A percentile compares a stretch with the other conserved stretches of the same genome.
These are phyloP conservation scores for Lanistes nyassanus DNA, from an alignment of 1,140 invertebrate species.

Conservation along the genomic window DNA sequence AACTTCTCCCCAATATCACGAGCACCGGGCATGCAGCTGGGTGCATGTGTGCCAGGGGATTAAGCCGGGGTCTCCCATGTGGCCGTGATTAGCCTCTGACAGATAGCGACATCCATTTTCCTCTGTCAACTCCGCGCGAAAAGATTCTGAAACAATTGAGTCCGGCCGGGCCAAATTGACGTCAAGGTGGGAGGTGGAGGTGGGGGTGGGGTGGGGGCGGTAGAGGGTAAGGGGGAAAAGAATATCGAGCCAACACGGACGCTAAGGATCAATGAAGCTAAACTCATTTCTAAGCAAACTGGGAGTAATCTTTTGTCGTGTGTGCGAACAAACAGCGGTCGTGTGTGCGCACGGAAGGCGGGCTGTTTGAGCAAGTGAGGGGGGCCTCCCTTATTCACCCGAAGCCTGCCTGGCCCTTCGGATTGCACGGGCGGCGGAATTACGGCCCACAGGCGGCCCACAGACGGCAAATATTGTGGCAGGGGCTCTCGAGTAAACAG, in stretches of 20 bases:
- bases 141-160: slow-evolving; percentile 18
- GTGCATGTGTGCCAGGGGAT: slow-evolving; percentile 4
- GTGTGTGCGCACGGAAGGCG: slow-evolving; percentile 28
- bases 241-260: slow-evolving; percentile 17
- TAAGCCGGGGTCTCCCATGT: background rate
- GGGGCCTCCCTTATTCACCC: slow-evolving; percentile 20
- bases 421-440: slow-evolving; percentile 23
- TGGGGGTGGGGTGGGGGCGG: no score
- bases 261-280: slow-evolving; percentile 26
- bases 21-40: background rate
- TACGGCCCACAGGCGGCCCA: slow-evolving; percentile 28
- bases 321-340: slow-evolving; percentile 31
- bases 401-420: slow-evolving; percentile 12
- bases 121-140: slow-evolving; percentile 14
- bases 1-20: background rate
- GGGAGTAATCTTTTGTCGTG: slow-evolving; percentile 38
- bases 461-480: slow-evolving; percentile 42
- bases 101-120: slow-evolving; percentile 19
- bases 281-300: slow-evolving; percentile 35
- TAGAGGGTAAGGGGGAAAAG: no score
- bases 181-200: no score
- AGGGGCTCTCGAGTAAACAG: slow-evolving; percentile 35
- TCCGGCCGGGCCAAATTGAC: slow-evolving; percentile 13
- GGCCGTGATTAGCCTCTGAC: slow-evolving; percentile 14
- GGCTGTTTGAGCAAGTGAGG: slow-evolving; percentile 31